Evolutionary conservation across 2,797 vertebrate genomes (phyloP).

Genomic region (Phalloptychus januarius): DNA sequence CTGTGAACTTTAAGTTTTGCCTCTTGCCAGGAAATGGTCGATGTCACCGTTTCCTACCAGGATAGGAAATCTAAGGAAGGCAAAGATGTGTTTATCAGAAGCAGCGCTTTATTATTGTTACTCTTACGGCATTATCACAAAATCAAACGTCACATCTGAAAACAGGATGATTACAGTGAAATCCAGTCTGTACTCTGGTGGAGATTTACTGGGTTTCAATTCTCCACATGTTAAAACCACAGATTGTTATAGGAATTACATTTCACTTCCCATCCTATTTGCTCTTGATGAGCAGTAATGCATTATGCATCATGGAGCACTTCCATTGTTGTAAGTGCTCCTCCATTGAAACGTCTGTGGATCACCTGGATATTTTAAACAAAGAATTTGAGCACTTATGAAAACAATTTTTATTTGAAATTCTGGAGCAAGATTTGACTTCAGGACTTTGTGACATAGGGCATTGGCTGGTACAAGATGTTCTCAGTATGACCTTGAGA

Average conservation of each 20-base stretch:
- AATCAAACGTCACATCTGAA: constrained; percentile 24
- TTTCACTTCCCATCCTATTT: constrained; percentile 9
- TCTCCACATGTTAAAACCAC: constrained; percentile 10
- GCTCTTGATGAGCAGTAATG: constrained; percentile 7
- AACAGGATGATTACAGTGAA: constrained; percentile 18
- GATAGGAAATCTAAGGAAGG: constrained; percentile 34
- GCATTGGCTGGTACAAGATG: neutral
- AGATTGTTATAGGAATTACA: constrained; percentile 14
- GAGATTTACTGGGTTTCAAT: constrained; percentile 37
- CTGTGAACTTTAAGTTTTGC: constrained; percentile 10
- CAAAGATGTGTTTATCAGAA: constrained; percentile 54
- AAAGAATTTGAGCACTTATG: neutral
- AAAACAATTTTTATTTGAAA: constrained; percentile 56
- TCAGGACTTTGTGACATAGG: neutral
- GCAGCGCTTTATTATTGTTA: constrained; percentile 29
- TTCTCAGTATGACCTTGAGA: neutral
- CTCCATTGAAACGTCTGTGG: constrained; percentile 41
- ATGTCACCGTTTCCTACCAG: constrained; percentile 45
- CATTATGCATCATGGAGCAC: constrained; percentile 38
- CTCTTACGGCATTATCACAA: constrained; percentile 21
- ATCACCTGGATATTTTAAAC: neutral
- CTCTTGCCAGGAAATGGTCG: constrained; percentile 51
- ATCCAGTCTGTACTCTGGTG: constrained; percentile 31
- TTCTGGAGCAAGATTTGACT: neutral
- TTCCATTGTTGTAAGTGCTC: constrained; percentile 20